Conservation (phyloP, 2,888 invertebrate species). For the Hecatera dysodea region DNA sequence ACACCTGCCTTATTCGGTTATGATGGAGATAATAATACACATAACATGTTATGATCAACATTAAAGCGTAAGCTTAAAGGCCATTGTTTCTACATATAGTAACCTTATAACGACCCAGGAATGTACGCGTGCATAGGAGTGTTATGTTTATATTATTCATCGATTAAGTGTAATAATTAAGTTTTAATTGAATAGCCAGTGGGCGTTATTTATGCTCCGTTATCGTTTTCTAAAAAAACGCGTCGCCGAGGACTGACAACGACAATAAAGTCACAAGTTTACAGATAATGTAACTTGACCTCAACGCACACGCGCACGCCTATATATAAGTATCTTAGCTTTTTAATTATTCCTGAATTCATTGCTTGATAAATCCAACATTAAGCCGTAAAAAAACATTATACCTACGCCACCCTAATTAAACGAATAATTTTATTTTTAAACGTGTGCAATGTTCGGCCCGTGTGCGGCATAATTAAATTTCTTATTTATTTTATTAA, state of each 20-base stretch:
- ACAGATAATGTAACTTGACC: slow-evolving; percentile 56
- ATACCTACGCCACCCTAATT: slow-evolving; percentile 62
- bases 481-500: slow-evolving; percentile 60
- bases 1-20: slow-evolving; percentile 26
- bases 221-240: slow-evolving; percentile 43
- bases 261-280: slow-evolving; percentile 55
- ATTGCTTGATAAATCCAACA: slow-evolving; percentile 64
- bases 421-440: slow-evolving; percentile 65
- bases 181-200: slow-evolving; percentile 48
- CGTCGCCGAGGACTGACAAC: slow-evolving; percentile 6
- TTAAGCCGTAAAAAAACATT: slow-evolving; percentile 67
- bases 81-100: slow-evolving; percentile 24
- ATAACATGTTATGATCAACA: not conserved
- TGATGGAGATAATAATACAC: slow-evolving; percentile 1
- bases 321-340: slow-evolving; percentile 51
- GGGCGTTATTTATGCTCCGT: slow-evolving; percentile 23
- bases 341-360: slow-evolving; percentile 66
- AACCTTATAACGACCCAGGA: slow-evolving; percentile 12
- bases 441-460: slow-evolving; percentile 37
- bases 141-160: slow-evolving; percentile 39
- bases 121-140: not conserved
- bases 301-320: slow-evolving; percentile 38
- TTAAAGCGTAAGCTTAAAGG: slow-evolving; percentile 10
- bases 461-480: slow-evolving; percentile 51
- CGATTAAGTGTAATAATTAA: slow-evolving; percentile 34